Evolutionary conservation across 2,888 invertebrate genomes (phyloP), one percentile per base, ranked within the genome.

Genomic region (Exocentrus adspersus): DNA sequence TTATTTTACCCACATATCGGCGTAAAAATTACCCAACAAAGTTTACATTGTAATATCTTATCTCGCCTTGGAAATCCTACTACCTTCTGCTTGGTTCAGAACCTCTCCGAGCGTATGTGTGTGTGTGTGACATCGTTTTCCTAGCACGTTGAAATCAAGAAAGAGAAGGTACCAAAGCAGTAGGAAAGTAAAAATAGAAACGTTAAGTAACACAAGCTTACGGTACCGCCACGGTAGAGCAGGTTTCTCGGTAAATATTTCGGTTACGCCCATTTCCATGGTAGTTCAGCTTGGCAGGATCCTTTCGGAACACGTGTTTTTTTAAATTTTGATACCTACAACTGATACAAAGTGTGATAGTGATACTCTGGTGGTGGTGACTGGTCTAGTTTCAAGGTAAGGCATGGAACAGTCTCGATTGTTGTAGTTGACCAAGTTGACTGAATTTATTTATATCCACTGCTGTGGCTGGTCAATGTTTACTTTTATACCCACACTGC

Each of bases 151-250:
- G n/a, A n/a, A n/a, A n/a, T n/a, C n/a, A n/a, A 37, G 41, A 53
- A n/a, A 53, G 53, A 53, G 41, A 41, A 41, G 41, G 12, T 19
- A 37, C 21, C 12, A 42, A 9, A 14, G 9, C 10, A 19, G 41
- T n/a, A n/a, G 53, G 41, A 7, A 41, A 53, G 53, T 45, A 57
- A 57, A 57, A 57, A 45, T 57, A 57, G 56, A 45, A 19, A 42
- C 21, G 17, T 19, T 20, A 46, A 57, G 48, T 41, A 58, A 63
- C 64, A 69, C 62, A 62, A 53, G n/a, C 57, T 67, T 66, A 69
- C 69, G 69, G 64, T 69, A 69, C 69, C 57, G 14, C 19, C 24
- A 28, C 16, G 43, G 28, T 19, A 14, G 19, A 58, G 46, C 58
- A 48, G 37, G 58, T 58, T 58, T 58, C 46, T 57, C 7, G 12